Conservation (phyloP, 2,113 vertebrate species). For the Bombycilla garrulus region DNA sequence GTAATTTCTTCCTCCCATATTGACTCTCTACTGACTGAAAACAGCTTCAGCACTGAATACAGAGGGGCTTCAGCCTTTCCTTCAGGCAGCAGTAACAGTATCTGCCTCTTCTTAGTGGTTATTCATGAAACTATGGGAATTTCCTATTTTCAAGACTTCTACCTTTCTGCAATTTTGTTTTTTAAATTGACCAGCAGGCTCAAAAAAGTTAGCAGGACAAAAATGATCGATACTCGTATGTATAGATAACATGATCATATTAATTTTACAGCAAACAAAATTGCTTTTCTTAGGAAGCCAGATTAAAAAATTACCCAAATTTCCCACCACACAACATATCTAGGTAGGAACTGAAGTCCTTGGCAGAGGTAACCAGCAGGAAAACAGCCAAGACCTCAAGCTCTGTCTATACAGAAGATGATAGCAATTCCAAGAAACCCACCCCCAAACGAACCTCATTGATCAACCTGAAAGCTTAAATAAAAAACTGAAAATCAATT, state of each 20-base stretch:
- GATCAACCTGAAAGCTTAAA: neutral
- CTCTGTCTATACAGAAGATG: neutral
- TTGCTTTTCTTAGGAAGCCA: neutral
- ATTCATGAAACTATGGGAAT: neutral
- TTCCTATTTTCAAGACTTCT: neutral
- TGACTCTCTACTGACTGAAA: neutral
- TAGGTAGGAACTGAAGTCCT: neutral
- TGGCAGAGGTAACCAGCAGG: neutral
- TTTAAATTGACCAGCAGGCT: neutral
- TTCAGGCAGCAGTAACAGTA: neutral
- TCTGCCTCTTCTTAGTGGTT: neutral
- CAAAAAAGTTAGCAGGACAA: neutral
- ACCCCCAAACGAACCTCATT: rapidly evolving
- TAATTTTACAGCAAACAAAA: neutral
- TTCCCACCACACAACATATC: neutral
- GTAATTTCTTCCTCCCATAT: neutral
- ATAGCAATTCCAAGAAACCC: neutral
- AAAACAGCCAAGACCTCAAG: neutral
- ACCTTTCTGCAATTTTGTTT: neutral
- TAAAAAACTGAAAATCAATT: neutral
- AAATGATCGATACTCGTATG: neutral
- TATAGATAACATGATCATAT: neutral
- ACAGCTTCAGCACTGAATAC: neutral
- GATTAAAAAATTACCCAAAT: neutral
- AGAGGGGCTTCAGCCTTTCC: neutral